Conservation (phyloP, 2,797 vertebrate species). For the Acropternis orthonyx region DNA sequence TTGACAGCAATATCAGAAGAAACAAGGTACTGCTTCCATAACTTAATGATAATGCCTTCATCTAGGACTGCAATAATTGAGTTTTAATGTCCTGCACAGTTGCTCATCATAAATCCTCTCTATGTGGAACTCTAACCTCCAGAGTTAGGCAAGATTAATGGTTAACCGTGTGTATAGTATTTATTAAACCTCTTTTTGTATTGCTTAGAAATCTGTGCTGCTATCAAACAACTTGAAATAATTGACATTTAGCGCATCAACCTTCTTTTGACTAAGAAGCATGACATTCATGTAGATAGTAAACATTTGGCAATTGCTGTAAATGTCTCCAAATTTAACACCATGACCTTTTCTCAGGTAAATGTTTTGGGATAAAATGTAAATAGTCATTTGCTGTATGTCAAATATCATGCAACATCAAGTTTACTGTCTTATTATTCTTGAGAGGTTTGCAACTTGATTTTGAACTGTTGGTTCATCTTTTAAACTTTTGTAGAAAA, state of each 20-base stretch:
- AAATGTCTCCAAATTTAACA: conserved; percentile 84
- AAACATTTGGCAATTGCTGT: conserved; percentile 82
- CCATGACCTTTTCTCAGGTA: conserved; percentile 83
- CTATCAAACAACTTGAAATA: conserved; percentile 80
- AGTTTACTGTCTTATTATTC: conserved; percentile 75
- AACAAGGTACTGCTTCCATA: conserved; percentile 41
- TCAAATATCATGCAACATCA: conserved; percentile 77
- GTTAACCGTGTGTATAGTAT: conserved; percentile 77
- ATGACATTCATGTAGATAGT: conserved; percentile 82
- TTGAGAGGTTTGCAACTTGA: conserved; percentile 74
- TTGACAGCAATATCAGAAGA: conserved; percentile 38
- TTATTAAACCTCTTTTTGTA: conserved; percentile 79
- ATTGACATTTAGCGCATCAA: conserved; percentile 81
- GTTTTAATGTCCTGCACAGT: conserved; percentile 70
- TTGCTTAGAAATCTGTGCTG: conserved; percentile 75
- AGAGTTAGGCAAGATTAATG: conserved; percentile 71
- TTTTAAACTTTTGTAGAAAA: conserved; percentile 52
- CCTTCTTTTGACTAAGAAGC: conserved; percentile 78
- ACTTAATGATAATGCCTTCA: conserved; percentile 48
- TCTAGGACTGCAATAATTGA: conserved; percentile 70
- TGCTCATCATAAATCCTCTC: conserved; percentile 73
- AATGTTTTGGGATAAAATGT: conserved; percentile 85
- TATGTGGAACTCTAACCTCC: conserved; percentile 67
- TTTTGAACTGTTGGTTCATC: conserved; percentile 65
- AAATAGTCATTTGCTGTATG: conserved; percentile 83